A percentile compares a stretch with the other conserved stretches of the same genome.
Conservation (phyloP, 2,113 vertebrate genomes). For the Ictalurus punctatus region DNA sequence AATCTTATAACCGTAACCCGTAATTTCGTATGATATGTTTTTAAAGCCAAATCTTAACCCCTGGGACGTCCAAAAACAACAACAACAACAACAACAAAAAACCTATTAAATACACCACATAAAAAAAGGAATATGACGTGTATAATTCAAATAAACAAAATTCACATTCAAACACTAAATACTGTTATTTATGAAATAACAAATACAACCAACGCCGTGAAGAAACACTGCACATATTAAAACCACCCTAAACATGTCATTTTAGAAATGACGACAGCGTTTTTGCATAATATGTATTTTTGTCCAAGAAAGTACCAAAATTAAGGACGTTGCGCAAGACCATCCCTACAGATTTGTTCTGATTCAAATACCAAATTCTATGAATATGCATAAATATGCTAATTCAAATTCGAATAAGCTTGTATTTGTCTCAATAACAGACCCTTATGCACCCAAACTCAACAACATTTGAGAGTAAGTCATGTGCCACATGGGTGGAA, state of each 20-base stretch:
- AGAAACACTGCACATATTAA: too few species aligned
- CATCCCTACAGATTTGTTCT: background rate
- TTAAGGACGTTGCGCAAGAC: background rate
- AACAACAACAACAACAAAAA: too few species aligned
- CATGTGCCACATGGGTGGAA: background rate
- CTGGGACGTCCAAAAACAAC: too few species aligned
- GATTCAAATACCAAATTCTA: background rate
- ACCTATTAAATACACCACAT: background rate
- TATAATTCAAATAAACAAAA: background rate
- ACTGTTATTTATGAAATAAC: too few species aligned
- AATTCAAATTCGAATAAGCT: background rate
- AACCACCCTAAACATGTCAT: too few species aligned
- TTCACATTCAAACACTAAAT: background rate
- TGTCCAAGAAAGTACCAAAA: background rate
- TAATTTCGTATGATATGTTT: too few species aligned
- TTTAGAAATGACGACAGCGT: too few species aligned
- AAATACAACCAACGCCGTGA: too few species aligned
- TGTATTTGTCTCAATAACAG: background rate
- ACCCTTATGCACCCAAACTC: background rate
- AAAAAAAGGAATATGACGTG: background rate
- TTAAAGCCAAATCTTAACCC: too few species aligned
- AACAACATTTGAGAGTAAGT: background rate
- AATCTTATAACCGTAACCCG: too few species aligned
- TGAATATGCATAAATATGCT: background rate
- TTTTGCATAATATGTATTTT: background rate